Evolutionary conservation across 2,113 vertebrate species (phyloP).

Genomic region (Dipodomys merriami): DNA sequence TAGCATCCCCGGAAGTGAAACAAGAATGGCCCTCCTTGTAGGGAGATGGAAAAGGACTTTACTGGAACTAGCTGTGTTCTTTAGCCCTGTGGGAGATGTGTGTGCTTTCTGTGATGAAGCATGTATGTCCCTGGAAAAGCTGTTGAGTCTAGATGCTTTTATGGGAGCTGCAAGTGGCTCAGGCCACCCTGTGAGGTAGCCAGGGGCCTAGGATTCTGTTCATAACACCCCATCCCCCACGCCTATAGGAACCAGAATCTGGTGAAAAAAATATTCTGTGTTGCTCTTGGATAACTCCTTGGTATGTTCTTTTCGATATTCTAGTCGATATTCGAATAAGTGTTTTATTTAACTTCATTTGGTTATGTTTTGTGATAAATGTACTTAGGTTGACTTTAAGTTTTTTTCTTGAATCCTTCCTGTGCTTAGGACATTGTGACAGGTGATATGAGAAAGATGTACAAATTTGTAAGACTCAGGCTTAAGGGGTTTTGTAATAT

Average conservation of each 20-base stretch:
- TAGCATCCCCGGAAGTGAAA: not conserved
- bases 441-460: not conserved
- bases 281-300: not conserved
- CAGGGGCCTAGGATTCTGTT: not conserved
- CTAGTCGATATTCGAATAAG: not conserved
- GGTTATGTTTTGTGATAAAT: slow-evolving; percentile 39
- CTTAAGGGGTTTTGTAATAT: not conserved
- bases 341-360: slow-evolving; percentile 5
- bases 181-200: not conserved
- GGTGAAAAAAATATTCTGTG: not conserved
- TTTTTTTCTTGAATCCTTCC: not conserved
- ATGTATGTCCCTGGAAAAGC: not conserved
- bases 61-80: not conserved
- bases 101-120: not conserved
- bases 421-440: not conserved
- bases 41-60: not conserved
- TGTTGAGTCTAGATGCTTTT: not conserved
- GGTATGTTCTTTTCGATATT: not conserved
- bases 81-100: not conserved
- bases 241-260: not conserved
- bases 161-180: not conserved
- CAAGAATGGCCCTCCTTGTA: not conserved
- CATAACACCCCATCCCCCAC: not conserved
- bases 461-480: not conserved
- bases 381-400: not conserved